Evolutionary conservation across 2,888 invertebrate species (phyloP).

Genomic region (Ormyrus nitidulus): DNA sequence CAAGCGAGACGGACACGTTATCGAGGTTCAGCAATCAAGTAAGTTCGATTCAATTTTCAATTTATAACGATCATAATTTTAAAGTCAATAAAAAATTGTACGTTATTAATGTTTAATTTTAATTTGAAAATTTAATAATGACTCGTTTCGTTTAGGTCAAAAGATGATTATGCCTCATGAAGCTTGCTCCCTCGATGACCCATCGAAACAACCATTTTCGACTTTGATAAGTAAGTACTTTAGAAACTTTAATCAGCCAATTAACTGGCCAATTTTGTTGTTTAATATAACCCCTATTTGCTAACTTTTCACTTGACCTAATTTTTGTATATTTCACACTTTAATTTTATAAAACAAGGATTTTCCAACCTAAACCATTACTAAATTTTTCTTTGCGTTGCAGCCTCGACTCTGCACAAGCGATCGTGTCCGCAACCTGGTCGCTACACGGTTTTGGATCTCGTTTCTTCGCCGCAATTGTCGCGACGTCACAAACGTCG

Average conservation of each 20-base stretch:
- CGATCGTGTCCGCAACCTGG: constrained; percentile 84
- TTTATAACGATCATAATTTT: constrained; percentile 14
- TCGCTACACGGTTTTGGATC: constrained; percentile 79
- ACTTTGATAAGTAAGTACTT: constrained; percentile 81
- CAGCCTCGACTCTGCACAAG: constrained; percentile 81
- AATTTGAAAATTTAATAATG: constrained; percentile 35
- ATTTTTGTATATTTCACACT: too few relatives aligned
- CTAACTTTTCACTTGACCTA: too few relatives aligned
- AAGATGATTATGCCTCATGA: constrained; percentile 79
- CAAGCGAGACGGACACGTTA: constrained; percentile 83
- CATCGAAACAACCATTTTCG: constrained; percentile 77
- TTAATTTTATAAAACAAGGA: too few relatives aligned
- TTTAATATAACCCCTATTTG: too few relatives aligned
- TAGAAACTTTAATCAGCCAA: neutral
- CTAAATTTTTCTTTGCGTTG: constrained; percentile 61
- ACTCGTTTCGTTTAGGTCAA: constrained; percentile 64
- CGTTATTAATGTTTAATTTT: neutral
- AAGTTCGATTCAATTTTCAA: constrained; percentile 61
- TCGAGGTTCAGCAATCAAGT: constrained; percentile 84
- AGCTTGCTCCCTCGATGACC: constrained; percentile 80
- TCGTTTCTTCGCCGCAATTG: constrained; percentile 63
- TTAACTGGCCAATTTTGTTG: too few relatives aligned
- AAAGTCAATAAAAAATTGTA: neutral
- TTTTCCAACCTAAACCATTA: neutral
- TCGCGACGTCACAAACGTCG: constrained; percentile 45